A percentile compares a stretch with the other conserved stretches of the same genome.
Conservation (phyloP, 2,888 invertebrate species). For the Drosophila planitibia region DNA sequence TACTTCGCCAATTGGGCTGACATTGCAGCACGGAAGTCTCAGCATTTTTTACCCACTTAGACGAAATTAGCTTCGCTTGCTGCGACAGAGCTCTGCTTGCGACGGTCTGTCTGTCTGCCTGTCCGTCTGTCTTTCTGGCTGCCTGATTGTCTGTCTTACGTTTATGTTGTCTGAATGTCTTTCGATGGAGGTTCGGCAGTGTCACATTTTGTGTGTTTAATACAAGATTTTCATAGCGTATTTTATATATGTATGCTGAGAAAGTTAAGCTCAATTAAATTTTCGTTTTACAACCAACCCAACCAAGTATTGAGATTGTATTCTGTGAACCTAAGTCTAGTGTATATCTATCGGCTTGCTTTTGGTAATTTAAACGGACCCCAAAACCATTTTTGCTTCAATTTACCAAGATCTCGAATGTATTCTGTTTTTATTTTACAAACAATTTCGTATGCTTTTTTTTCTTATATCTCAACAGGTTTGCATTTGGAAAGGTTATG, state of each 20-base stretch:
- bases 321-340: not conserved
- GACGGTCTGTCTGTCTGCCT: not conserved
- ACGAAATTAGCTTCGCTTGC: constrained; percentile 64
- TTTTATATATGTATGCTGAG: constrained; percentile 2
- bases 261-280: constrained; percentile 39
- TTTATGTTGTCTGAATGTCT: constrained; percentile 59
- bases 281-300: constrained; percentile 8
- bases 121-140: constrained; percentile 10
- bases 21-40: constrained; percentile 66
- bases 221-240: constrained; percentile 54
- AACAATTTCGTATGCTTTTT: not conserved
- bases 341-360: not conserved
- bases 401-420: not conserved
- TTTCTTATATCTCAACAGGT: not conserved
- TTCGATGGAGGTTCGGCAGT: constrained; percentile 62
- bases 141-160: constrained; percentile 10
- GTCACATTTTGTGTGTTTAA: constrained; percentile 61
- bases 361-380: not conserved
- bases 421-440: not conserved
- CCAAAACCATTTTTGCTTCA: not conserved
- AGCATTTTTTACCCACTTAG: constrained; percentile 73
- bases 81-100: not conserved
- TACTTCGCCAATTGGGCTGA: constrained; percentile 55
- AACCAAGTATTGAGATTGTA: constrained; percentile 9
- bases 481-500: not conserved